Conservation (phyloP, 2,888 invertebrate species). For the Protula sp. region DNA sequence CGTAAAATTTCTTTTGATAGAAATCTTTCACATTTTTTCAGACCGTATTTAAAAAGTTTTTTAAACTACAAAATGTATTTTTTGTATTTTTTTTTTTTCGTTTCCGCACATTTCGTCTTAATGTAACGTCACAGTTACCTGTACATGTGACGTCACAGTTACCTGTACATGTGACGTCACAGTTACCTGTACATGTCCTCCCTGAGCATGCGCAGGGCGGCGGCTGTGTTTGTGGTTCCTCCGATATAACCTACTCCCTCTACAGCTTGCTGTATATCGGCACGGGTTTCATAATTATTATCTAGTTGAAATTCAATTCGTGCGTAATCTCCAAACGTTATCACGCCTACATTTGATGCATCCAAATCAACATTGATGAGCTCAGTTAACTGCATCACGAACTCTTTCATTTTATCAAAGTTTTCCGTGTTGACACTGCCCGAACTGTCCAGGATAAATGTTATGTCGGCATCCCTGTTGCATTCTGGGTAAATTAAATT, state of each 20-base stretch:
- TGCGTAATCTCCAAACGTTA: slow-evolving; percentile 10
- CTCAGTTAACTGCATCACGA: slow-evolving; percentile 15
- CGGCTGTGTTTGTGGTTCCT: slow-evolving; percentile 43
- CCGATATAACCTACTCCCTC: slow-evolving; percentile 30
- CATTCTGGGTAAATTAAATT: slow-evolving; percentile 18
- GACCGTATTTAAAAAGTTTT: no score
- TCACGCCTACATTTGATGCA: slow-evolving; percentile 16
- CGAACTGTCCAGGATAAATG: slow-evolving; percentile 20
- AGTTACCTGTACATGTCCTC: slow-evolving; percentile 29
- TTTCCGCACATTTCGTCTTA: no score
- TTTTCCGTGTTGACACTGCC: slow-evolving; percentile 15
- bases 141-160: no score
- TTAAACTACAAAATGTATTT: no score
- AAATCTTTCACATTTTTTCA: no score
- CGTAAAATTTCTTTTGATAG: slow-evolving; percentile 35
- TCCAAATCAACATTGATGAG: slow-evolving; percentile 18
- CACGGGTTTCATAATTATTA: background rate
- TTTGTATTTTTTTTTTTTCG: no score
- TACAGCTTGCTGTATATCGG: slow-evolving; percentile 22
- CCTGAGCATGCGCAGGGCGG: slow-evolving; percentile 30
- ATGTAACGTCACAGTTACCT: no score
- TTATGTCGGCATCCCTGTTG: slow-evolving; percentile 17
- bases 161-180: no score
- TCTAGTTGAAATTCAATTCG: background rate
- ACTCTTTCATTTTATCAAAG: slow-evolving; percentile 16